A percentile compares a stretch with the other conserved stretches of the same genome.
Evolutionary conservation across 1,140 invertebrate genomes (phyloP).

Genomic region (Trichoplusia ni): DNA sequence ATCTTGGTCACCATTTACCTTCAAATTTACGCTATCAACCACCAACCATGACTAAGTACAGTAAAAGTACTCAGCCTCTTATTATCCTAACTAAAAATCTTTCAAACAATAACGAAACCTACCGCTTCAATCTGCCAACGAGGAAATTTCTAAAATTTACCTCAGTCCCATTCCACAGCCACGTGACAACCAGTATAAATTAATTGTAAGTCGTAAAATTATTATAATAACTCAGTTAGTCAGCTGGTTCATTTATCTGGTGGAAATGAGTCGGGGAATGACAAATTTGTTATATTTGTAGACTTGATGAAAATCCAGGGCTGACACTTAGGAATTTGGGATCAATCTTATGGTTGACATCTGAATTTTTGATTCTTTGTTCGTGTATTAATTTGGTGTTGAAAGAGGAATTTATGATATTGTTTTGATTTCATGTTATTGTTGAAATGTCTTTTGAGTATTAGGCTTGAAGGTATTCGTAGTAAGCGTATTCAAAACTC

Average conservation of each 20-base stretch:
- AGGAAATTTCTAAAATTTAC: too few species aligned
- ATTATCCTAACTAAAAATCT: too few species aligned
- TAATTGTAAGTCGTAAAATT: conserved; percentile 53
- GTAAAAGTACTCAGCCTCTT: too few species aligned
- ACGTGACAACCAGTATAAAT: conserved; percentile 32
- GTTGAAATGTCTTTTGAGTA: too few species aligned
- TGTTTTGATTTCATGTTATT: too few species aligned
- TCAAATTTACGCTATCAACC: too few species aligned
- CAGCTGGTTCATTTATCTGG: conserved; percentile 47
- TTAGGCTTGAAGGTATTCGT: too few species aligned
- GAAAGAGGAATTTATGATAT: neutral
- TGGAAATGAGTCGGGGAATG: conserved; percentile 56
- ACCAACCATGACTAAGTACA: too few species aligned
- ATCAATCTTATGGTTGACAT: conserved; percentile 8
- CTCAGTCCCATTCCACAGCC: too few species aligned
- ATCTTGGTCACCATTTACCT: too few species aligned
- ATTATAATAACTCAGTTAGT: conserved; percentile 50
- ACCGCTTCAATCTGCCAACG: too few species aligned
- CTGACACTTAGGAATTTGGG: conserved; percentile 21
- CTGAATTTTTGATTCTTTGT: neutral
- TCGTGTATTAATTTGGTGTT: conserved; percentile 1
- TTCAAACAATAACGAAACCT: neutral
- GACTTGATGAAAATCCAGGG: conserved; percentile 47
- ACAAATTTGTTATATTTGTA: conserved; percentile 68
- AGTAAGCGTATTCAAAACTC: too few species aligned